phyloP scores from a whole-genome alignment of 2,888 invertebrate species.

The Nomada hirtipes region DNA sequence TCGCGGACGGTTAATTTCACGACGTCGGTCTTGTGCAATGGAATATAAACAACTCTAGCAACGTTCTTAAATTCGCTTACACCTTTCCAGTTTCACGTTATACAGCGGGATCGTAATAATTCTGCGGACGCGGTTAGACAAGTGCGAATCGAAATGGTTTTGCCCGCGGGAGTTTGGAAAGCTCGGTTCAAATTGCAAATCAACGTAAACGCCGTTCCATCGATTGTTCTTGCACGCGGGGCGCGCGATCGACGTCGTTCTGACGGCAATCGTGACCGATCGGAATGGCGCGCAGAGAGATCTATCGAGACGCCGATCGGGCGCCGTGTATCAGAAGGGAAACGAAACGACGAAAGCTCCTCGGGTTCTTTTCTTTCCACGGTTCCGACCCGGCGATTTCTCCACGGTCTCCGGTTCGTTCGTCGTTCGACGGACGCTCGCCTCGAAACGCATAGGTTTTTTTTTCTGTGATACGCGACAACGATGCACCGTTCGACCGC shows the following conservation, averaged over 20 bases:
- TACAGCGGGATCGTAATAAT: too few relatives aligned
- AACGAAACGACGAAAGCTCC: not conserved
- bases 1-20: too few relatives aligned
- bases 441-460: constrained; percentile 59
- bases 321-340: not conserved
- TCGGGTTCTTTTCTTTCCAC: not conserved
- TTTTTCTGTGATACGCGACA: constrained; percentile 71
- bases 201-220: not conserved
- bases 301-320: constrained; percentile 11
- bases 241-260: constrained; percentile 4
- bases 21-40: too few relatives aligned
- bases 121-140: too few relatives aligned
- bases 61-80: too few relatives aligned
- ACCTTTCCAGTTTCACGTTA: too few relatives aligned
- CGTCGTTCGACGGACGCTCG: constrained; percentile 16
- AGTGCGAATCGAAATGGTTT: too few relatives aligned
- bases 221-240: not conserved
- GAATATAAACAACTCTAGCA: too few relatives aligned
- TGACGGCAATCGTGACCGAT: not conserved
- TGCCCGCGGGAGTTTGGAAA: too few relatives aligned
- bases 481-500: constrained; percentile 57
- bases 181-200: not conserved
- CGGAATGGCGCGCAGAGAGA: not conserved
- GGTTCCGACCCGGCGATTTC: not conserved
- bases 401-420: constrained; percentile 5